A percentile compares a stretch with the other conserved stretches of the same genome.
Conservation (phyloP, 2,113 vertebrate species). For the Hipposideros armiger region DNA sequence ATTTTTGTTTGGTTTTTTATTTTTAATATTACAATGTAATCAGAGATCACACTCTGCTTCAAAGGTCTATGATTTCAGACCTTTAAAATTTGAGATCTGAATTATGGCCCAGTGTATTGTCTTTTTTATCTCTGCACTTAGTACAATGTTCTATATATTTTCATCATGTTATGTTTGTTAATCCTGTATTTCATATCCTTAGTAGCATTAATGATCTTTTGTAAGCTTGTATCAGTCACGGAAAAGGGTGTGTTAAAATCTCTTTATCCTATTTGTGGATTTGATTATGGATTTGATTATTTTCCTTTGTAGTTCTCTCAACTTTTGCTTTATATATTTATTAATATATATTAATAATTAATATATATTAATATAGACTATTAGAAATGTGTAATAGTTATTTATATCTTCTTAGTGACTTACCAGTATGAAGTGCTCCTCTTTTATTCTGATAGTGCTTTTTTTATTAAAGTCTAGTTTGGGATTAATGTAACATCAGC, state of each 20-base stretch:
- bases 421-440: not conserved
- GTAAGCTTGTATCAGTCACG: not conserved
- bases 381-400: not conserved
- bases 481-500: not conserved
- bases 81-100: not conserved
- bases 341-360: too few relatives aligned
- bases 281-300: not conserved
- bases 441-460: slow-evolving; percentile 16
- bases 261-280: not conserved
- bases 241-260: not conserved
- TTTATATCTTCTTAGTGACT: not conserved
- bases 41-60: not conserved
- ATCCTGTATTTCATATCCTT: not conserved
- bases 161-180: not conserved
- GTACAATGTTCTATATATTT: not conserved
- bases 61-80: not conserved
- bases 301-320: slow-evolving; percentile 5
- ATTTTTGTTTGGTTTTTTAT: slow-evolving; percentile 10
- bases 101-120: not conserved
- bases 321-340: not conserved
- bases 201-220: not conserved
- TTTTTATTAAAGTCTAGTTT: slow-evolving; percentile 47
- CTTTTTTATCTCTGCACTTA: not conserved
- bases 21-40: not conserved
- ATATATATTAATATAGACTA: too few relatives aligned